These are phyloP conservation scores for Spodoptera littoralis DNA, from an alignment of 2,888 invertebrate genomes.

Conservation along the genomic window DNA sequence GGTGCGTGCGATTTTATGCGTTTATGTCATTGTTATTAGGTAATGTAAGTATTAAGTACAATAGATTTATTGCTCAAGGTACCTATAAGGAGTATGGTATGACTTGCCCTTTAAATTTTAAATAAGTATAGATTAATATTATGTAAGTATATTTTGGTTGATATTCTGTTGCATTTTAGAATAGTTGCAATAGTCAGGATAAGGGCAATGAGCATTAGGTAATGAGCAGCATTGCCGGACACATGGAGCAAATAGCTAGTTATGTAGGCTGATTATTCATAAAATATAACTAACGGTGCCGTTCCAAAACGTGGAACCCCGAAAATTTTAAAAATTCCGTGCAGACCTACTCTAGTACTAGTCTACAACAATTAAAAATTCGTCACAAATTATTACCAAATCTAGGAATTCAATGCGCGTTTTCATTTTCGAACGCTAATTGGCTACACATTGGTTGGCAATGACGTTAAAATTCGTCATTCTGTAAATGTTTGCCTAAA, in stretches of 20 bases:
- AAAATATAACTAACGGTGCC: too few relatives aligned
- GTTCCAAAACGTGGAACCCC: too few relatives aligned
- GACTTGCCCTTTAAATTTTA: conserved; percentile 48
- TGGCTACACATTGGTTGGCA: conserved; percentile 10
- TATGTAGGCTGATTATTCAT: too few relatives aligned
- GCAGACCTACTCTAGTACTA: too few relatives aligned
- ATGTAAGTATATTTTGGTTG: conserved; percentile 25
- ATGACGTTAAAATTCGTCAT: conserved; percentile 12
- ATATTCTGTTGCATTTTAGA: conserved; percentile 3
- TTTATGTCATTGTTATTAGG: conserved; percentile 56
- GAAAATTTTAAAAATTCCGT: too few relatives aligned
- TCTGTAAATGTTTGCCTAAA: conserved; percentile 18
- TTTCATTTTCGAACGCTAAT: conserved; percentile 15
- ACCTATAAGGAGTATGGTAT: conserved; percentile 23
- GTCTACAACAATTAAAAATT: not conserved
- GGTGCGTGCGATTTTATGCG: conserved; percentile 63
- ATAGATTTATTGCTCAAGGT: conserved; percentile 48
- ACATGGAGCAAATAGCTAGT: too few relatives aligned
- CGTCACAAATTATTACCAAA: not conserved
- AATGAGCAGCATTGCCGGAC: too few relatives aligned
- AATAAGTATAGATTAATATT: conserved; percentile 29
- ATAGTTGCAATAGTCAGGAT: too few relatives aligned
- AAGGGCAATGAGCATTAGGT: too few relatives aligned
- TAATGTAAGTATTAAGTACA: conserved; percentile 35
- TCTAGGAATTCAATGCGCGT: conserved; percentile 1